Evolutionary conservation across 2,797 vertebrate species (phyloP), one percentile per base, ranked within the genome.

Genomic region (Carduelis carduelis): DNA sequence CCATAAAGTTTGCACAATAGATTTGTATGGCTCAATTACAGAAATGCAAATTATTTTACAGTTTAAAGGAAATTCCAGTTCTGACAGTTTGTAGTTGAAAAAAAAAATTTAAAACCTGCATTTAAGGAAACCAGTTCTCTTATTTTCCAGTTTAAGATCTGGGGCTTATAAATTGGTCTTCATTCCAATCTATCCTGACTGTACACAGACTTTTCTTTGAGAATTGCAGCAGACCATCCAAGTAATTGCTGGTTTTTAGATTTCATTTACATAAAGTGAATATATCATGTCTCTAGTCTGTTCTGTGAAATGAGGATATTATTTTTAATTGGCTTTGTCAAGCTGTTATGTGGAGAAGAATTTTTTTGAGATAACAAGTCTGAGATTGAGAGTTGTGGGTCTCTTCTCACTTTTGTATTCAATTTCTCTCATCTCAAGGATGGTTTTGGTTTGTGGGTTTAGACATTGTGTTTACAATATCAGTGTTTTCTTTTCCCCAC

Each of bases 291-390:
- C 63, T 81, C 86, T 30, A 82, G 63, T 84, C n/a, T 66, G 63
- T 63, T 72, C 63, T 79, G 44, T 43, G 63, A 84, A 86, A 71
- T 16, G 12, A 65, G 32, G 52, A 26, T 61, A 77, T 82, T 78
- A 64, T 41, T 81, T 71, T 88, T 89, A 96, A 93, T 90, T 89
- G 65, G 72, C n/a, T 81, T 32, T 87, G 55, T 70, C 80, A 72
- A 93, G 65, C 80, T 92, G 69, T 75, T 83, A 19, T 2, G 8
- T 32, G 46, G 83, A 75, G 53, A 70, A 68, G 64, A 77, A 43
- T 71, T 88, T 60, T 61, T 35, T 75, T 83, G 72, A 78, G 83
- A 65, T 60, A 81, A 50, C 30, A 65, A 78, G 16, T 53, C 15
- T 87, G 77, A 76, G 66, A 79, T 37, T 30, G 77, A 83, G 87